Conservation (phyloP, 1,140 invertebrate genomes). For the Carcinoscorpius rotundicauda region DNA sequence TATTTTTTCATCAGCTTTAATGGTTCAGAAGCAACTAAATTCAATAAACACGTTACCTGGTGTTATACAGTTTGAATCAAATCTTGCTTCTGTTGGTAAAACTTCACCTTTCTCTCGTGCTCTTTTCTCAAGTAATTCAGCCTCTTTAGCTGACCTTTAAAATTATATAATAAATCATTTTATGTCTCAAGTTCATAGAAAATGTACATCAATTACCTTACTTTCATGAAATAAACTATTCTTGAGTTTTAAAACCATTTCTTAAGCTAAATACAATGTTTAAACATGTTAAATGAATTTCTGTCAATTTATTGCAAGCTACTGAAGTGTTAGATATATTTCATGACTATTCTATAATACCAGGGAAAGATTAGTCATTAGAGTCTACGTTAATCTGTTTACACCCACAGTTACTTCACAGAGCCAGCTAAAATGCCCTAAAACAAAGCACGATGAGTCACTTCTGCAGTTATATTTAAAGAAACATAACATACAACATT, state of each 20-base stretch:
- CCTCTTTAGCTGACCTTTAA: slow-evolving; percentile 79
- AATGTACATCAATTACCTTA: too few species aligned
- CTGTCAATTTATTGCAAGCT: too few species aligned
- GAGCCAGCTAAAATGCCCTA: too few species aligned
- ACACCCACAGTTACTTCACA: too few species aligned
- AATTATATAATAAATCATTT: slow-evolving; percentile 30
- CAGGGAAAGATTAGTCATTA: too few species aligned
- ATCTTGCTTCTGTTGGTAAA: slow-evolving; percentile 50
- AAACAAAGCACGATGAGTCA: too few species aligned
- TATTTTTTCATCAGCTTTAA: slow-evolving; percentile 2
- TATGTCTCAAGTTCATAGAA: background rate
- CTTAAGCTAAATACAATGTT: background rate
- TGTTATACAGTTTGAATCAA: slow-evolving; percentile 95
- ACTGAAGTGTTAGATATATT: too few species aligned
- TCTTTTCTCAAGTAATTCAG: slow-evolving; percentile 57
- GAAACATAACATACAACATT: too few species aligned
- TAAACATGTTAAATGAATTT: background rate
- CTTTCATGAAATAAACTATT: too few species aligned
- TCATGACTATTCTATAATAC: too few species aligned
- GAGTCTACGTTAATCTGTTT: too few species aligned
- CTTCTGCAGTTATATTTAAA: too few species aligned
- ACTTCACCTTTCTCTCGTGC: slow-evolving; percentile 49
- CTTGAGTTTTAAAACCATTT: background rate
- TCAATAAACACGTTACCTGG: slow-evolving; percentile 47
- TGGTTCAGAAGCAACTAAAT: background rate